phyloP scores from a whole-genome alignment of 2,797 vertebrate genomes.

The Centropyge bicolor region DNA sequence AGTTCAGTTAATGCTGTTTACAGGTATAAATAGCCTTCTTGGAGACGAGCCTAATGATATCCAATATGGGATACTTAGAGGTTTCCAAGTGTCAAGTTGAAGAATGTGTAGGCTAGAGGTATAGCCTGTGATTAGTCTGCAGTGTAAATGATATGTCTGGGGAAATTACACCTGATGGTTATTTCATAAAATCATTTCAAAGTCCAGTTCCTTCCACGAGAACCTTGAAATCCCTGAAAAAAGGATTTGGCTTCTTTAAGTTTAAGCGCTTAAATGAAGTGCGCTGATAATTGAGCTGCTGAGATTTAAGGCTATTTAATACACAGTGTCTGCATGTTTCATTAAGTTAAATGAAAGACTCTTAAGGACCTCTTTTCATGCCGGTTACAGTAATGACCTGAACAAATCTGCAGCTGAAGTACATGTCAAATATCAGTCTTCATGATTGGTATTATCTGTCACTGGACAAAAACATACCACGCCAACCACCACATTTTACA shows the following conservation, averaged over 20 bases:
- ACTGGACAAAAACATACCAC: slow-evolving; percentile 32
- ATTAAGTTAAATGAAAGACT: slow-evolving; percentile 11
- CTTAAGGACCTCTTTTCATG: not conserved
- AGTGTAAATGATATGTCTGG: slow-evolving; percentile 48
- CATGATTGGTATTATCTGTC: slow-evolving; percentile 31
- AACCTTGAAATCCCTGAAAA: slow-evolving; percentile 27
- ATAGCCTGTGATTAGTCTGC: slow-evolving; percentile 48
- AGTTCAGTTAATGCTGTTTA: slow-evolving; percentile 30
- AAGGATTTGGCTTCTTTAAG: slow-evolving; percentile 7
- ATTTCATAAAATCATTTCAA: slow-evolving; percentile 50
- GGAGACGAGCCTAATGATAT: slow-evolving; percentile 57
- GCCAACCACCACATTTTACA: slow-evolving; percentile 35
- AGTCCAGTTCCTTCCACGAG: slow-evolving; percentile 17
- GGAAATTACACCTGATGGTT: slow-evolving; percentile 37
- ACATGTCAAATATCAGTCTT: slow-evolving; percentile 29
- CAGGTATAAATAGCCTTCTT: slow-evolving; percentile 52
- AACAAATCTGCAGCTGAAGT: slow-evolving; percentile 22
- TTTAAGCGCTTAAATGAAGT: slow-evolving; percentile 1
- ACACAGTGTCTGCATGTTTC: slow-evolving; percentile 8
- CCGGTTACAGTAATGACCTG: slow-evolving; percentile 11
- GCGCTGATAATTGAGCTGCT: slow-evolving; percentile 2
- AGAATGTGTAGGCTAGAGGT: slow-evolving; percentile 50
- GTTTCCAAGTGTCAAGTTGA: slow-evolving; percentile 59
- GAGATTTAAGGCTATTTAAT: not conserved
- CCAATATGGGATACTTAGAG: slow-evolving; percentile 41